phyloP scores from a whole-genome alignment of 2,888 invertebrate species.

The Andricus quercusramuli region DNA sequence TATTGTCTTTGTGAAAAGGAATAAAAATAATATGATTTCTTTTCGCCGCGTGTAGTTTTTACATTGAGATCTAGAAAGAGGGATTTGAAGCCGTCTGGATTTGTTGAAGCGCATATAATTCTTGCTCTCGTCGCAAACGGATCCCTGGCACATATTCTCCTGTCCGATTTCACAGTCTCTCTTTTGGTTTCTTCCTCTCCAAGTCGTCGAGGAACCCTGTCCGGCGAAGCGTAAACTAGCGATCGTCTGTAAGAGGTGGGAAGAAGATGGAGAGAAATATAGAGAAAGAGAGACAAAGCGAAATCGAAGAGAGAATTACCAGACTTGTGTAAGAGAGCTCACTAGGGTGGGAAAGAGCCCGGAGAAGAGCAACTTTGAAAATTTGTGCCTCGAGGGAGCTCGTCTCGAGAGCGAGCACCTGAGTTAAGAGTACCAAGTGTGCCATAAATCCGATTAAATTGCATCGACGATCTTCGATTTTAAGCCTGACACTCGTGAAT shows the following conservation, averaged over 20 bases:
- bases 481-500: conserved; percentile 20
- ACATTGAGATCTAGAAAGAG: conserved; percentile 16
- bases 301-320: conserved; percentile 45
- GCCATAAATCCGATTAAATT: conserved; percentile 70
- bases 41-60: conserved; percentile 13
- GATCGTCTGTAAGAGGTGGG: conserved; percentile 42
- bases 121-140: conserved; percentile 36
- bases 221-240: conserved; percentile 11
- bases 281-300: conserved; percentile 41
- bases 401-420: conserved; percentile 50
- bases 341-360: conserved; percentile 42
- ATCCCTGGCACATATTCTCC: conserved; percentile 31
- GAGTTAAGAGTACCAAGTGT: conserved; percentile 66
- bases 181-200: conserved; percentile 43
- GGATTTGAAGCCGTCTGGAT: conserved; percentile 18
- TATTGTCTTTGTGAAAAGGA: background rate
- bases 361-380: conserved; percentile 40
- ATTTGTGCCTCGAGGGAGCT: conserved; percentile 42
- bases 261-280: conserved; percentile 28
- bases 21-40: conserved; percentile 4
- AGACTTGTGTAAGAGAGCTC: conserved; percentile 31
- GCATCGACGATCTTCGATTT: conserved; percentile 67
- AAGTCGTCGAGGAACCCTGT: conserved; percentile 26
- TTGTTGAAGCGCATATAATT: conserved; percentile 37
- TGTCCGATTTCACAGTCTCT: conserved; percentile 10